Base-by-base conservation (phyloP, 2,113 vertebrate genomes). In the Chionomys nivalis region DNA sequence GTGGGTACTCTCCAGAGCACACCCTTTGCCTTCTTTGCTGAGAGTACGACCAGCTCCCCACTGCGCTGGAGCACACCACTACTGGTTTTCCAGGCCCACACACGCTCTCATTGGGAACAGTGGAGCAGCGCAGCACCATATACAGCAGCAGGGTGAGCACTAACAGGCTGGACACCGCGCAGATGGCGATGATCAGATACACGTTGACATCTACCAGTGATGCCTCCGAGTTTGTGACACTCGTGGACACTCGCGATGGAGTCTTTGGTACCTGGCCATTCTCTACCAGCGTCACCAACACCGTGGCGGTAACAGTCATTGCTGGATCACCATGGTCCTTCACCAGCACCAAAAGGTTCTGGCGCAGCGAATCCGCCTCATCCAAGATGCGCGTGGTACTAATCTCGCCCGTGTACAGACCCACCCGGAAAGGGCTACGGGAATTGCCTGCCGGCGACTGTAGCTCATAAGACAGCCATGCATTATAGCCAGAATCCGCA, bases 31-130 rank as follows among this genome's bases (percentile, higher is more conserved):
- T 1, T 72, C 87, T 70, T 92, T 92, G 66, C 93, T 98, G 98
- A 1, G 97, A 98, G 72, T 94, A 98, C 8, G 97, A 98, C 98
- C 98, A 98, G 87, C 97, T 98, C 39, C 97, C 98, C 65, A 87
- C 85, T 16, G 85, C 85, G 3, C 85, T 87, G 85, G 85, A 72
- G 47, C 85, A 87, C 44, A 87, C 85, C 66, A 87, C 24, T 24
- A 87, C 63, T 12, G 65, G 85, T 36, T 87, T 70, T 49, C 33
- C 65, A 36, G 85, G 44, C 12, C 21, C 33, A 3, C 66, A 70
- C 31, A 26, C 6, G 21, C 65, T 49, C 33, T 72, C 65, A 3
- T 0, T 70, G 44, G 85, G 65, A 12, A 52, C 17, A 36, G 85
- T 2, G 11, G 85, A 87, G 66, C 85, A 87, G 19, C 85, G 65